Conservation (phyloP, 1,140 invertebrate species). For the Nylanderia fulva region DNA sequence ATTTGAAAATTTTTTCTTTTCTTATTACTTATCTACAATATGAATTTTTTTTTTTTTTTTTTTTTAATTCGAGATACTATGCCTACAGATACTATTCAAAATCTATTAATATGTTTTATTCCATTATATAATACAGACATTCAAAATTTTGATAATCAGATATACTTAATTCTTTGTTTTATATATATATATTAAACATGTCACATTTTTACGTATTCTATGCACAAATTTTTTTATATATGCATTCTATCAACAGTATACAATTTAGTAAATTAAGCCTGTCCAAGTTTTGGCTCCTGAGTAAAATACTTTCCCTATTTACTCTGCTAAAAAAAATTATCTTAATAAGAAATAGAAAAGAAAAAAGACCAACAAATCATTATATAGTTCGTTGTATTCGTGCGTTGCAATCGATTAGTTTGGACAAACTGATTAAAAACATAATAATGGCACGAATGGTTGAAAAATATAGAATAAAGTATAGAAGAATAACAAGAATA, state of each 20-base stretch:
- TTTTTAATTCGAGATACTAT: constrained; percentile 11
- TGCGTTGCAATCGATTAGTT: constrained; percentile 17
- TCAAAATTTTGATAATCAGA: constrained; percentile 47
- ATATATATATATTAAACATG: constrained; percentile 51
- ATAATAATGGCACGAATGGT: no score
- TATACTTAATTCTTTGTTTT: constrained; percentile 21
- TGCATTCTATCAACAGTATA: constrained; percentile 26
- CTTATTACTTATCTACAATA: background rate
- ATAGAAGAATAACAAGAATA: no score
- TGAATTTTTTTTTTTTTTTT: background rate
- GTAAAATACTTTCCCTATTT: background rate
- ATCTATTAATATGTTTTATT: constrained; percentile 41
- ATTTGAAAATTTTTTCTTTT: constrained; percentile 4
- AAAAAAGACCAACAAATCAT: background rate
- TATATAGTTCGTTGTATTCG: constrained; percentile 38
- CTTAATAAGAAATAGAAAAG: background rate
- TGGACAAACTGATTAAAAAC: no score
- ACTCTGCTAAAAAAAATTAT: background rate
- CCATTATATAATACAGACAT: constrained; percentile 31
- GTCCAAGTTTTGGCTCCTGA: constrained; percentile 22
- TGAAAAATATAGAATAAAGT: no score
- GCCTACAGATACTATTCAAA: constrained; percentile 25
- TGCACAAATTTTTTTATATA: constrained; percentile 18
- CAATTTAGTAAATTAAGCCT: constrained; percentile 9
- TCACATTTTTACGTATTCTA: constrained; percentile 25